phyloP scores from a whole-genome alignment of 2,113 vertebrate genomes.

The Epinephelus moara region DNA sequence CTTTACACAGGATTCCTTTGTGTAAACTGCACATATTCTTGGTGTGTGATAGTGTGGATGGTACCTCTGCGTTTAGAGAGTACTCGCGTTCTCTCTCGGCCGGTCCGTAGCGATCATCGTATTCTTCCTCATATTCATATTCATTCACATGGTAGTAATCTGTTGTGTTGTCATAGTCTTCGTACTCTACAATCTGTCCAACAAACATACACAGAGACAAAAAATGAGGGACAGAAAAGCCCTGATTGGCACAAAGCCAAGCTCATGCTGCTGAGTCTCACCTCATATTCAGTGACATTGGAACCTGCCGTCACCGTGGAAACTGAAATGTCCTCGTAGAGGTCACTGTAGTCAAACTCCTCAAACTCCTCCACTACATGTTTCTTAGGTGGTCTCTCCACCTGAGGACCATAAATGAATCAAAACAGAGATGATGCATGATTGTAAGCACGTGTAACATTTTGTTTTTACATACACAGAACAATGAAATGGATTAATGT shows the following conservation, averaged over 20 bases:
- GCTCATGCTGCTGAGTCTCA: constrained; percentile 47
- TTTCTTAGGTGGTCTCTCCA: constrained; percentile 64
- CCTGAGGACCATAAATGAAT: constrained; percentile 58
- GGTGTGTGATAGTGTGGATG: neutral
- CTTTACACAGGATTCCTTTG: neutral
- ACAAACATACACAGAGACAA: neutral
- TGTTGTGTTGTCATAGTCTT: constrained; percentile 79
- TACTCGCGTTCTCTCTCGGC: constrained; percentile 77
- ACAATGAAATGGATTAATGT: neutral
- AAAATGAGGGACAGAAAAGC: neutral
- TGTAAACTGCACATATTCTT: neutral
- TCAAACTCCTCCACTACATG: constrained; percentile 73
- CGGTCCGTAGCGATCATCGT: constrained; percentile 82
- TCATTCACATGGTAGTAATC: constrained; percentile 69
- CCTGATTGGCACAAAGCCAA: neutral
- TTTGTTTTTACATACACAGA: neutral
- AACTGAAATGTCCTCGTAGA: constrained; percentile 75
- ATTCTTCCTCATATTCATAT: constrained; percentile 83
- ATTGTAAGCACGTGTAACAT: neutral
- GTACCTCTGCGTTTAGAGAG: constrained; percentile 76
- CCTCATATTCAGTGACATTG: constrained; percentile 85
- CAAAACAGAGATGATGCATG: neutral
- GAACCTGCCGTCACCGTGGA: constrained; percentile 71
- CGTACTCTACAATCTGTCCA: constrained; percentile 82
- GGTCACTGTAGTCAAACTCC: constrained; percentile 80